Conservation (phyloP, 2,888 invertebrate species). For the Diaprepes abbreviatus region DNA sequence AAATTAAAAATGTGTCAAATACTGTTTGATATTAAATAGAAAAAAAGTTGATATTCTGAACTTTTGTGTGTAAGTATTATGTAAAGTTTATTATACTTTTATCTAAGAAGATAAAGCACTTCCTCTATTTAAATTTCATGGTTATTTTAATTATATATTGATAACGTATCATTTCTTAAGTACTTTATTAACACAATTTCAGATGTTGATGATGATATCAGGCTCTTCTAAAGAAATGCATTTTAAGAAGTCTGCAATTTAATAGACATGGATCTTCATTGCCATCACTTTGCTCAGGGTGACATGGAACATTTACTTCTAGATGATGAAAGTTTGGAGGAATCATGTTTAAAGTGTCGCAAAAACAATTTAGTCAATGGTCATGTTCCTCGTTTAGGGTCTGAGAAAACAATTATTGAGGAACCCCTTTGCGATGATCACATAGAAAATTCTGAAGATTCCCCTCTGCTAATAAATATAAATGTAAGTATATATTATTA, state of each 20-base stretch:
- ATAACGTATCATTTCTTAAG: too few species aligned
- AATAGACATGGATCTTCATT: slow-evolving; percentile 19
- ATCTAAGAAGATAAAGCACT: slow-evolving; percentile 16
- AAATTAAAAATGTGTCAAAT: neutral
- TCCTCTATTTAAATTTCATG: slow-evolving; percentile 7
- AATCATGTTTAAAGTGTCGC: slow-evolving; percentile 50
- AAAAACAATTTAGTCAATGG: slow-evolving; percentile 41
- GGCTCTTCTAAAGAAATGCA: neutral
- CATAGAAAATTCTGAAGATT: slow-evolving; percentile 62
- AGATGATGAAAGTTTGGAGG: slow-evolving; percentile 62
- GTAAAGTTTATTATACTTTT: slow-evolving; percentile 23
- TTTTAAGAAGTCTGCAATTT: neutral
- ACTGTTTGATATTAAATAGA: neutral
- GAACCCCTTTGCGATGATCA: slow-evolving; percentile 51
- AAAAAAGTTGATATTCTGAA: neutral
- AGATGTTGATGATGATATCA: too few species aligned
- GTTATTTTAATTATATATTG: too few species aligned
- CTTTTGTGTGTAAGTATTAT: slow-evolving; percentile 22
- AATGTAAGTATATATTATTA: slow-evolving; percentile 53
- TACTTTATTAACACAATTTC: too few species aligned
- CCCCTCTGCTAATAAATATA: slow-evolving; percentile 64
- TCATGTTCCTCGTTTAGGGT: slow-evolving; percentile 39
- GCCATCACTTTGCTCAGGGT: slow-evolving; percentile 19
- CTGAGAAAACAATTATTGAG: slow-evolving; percentile 39
- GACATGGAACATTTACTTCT: slow-evolving; percentile 62